A percentile compares a stretch with the other conserved stretches of the same genome.
These are phyloP conservation scores for Decapterus maruadsi DNA, from an alignment of 2,797 vertebrate species.

Conservation along the genomic window DNA sequence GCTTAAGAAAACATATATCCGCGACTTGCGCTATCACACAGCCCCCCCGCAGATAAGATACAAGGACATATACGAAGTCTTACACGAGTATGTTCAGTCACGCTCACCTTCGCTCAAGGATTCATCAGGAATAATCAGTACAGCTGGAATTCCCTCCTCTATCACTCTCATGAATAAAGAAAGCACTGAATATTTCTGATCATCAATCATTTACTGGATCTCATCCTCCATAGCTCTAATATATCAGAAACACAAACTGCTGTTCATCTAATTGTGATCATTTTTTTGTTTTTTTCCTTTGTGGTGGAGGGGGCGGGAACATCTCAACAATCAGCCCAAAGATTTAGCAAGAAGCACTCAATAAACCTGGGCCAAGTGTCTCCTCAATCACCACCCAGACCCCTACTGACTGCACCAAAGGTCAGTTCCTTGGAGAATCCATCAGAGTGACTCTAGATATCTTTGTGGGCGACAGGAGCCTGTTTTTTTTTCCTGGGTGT, in stretches of 20 bases:
- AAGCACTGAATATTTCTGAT: slow-evolving; percentile 38
- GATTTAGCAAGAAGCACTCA: slow-evolving; percentile 56
- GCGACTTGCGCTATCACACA: not conserved
- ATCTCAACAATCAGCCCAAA: slow-evolving; percentile 35
- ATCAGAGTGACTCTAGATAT: slow-evolving; percentile 64
- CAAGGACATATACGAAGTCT: slow-evolving; percentile 17
- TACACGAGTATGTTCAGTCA: slow-evolving; percentile 40
- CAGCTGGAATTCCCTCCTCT: slow-evolving; percentile 32
- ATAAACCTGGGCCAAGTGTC: slow-evolving; percentile 44
- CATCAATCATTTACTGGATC: slow-evolving; percentile 47
- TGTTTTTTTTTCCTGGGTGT: slow-evolving; percentile 62
- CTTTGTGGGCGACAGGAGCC: slow-evolving; percentile 60
- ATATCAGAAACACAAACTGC: not conserved
- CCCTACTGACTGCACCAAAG: slow-evolving; percentile 66
- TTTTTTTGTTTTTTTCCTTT: too few species aligned
- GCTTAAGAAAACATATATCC: not conserved
- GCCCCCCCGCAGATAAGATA: not conserved
- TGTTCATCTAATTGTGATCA: not conserved
- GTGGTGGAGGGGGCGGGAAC: not conserved
- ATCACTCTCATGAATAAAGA: slow-evolving; percentile 39
- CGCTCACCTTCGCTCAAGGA: slow-evolving; percentile 20
- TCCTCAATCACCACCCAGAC: slow-evolving; percentile 59
- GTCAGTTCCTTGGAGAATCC: slow-evolving; percentile 70
- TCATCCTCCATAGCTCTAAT: not conserved
- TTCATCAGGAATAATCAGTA: slow-evolving; percentile 38